Evolutionary conservation across 2,888 invertebrate species (phyloP).

Genomic region (Andrena trimmerana): DNA sequence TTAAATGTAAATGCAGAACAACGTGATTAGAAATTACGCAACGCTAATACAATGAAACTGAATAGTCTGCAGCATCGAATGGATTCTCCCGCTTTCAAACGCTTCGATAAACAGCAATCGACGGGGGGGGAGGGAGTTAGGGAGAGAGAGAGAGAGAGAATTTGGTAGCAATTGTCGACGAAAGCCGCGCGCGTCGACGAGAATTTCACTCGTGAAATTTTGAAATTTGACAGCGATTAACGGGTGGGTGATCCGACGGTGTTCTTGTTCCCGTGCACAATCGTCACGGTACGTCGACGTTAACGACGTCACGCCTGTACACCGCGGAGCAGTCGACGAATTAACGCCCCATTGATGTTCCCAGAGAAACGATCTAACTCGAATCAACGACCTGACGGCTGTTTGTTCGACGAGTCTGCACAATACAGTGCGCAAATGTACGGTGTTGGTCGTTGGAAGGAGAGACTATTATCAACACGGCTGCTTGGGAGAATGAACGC

Average conservation of each 20-base stretch:
- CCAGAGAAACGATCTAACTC: constrained; percentile 56
- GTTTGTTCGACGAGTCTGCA: constrained; percentile 52
- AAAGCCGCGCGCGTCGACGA: constrained; percentile 8
- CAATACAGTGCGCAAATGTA: constrained; percentile 8
- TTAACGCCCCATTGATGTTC: constrained; percentile 73
- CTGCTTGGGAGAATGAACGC: not conserved
- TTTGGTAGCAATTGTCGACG: constrained; percentile 20
- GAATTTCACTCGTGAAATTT: constrained; percentile 48
- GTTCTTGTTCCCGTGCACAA: constrained; percentile 64
- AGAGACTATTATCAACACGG: constrained; percentile 20
- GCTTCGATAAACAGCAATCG: not conserved
- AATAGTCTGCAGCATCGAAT: not conserved
- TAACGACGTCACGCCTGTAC: constrained; percentile 66
- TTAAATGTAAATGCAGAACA: not conserved
- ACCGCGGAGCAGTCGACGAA: constrained; percentile 63
- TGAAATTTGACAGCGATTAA: constrained; percentile 66
- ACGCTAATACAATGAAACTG: not conserved
- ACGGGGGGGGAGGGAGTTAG: not conserved
- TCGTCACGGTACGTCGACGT: constrained; percentile 68
- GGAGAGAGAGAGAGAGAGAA: not conserved
- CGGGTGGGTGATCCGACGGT: constrained; percentile 53
- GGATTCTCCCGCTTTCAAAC: not conserved
- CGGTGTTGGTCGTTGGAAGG: not conserved
- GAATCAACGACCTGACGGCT: constrained; percentile 62
- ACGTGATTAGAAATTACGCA: not conserved